Evolutionary conservation across 2,113 vertebrate species (phyloP), one percentile per base, ranked within the genome.

Genomic region (Hemiprocne comata): DNA sequence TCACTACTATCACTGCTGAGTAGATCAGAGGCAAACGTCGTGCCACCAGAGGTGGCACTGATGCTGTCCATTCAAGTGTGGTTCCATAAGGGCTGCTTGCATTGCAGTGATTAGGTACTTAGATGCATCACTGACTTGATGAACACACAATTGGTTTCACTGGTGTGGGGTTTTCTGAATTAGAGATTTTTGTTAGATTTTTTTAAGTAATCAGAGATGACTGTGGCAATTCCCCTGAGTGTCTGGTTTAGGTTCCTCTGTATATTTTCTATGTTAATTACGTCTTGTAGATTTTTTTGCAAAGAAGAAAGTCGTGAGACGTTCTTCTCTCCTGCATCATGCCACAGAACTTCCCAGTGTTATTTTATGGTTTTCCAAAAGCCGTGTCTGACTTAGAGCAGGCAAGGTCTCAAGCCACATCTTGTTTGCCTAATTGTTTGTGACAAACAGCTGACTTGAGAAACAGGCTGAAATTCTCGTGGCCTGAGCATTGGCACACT

Each of bases 201-300:
- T 12, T 62, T 58, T 60, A n/a, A 58, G 82, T 51, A 42, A 16
- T 58, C 44, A 42, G 17, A 42, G 17, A 40, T 83, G 75, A 86
- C 74, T 95, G 34, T 77, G 53, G 29, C 46, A 80, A 18, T 94
- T 86, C 80, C 82, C 70, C 33, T 19, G 79, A 80, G 72, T 64
- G 90, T 83, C 83, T 94, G 75, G 60, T 88, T 95, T 86, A 67
- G 79, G 77, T 95, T 86, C 60, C 76, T 90, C 69, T 88, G 17
- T 75, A 19, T 92, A 40, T 85, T 83, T 80, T 78, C 51, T 67
- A 6, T 85, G 42, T 34, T 92, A 93, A 84, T 95, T 46, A 51
- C 0, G 5, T 73, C 77, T 81, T 51, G 24, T 31, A 85, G 40
- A 31, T 66, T 77, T 77, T 77, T 87, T 66, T 71, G 36, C 28